Conservation (phyloP, 2,113 vertebrate genomes). For the Addax nasomaculatus region DNA sequence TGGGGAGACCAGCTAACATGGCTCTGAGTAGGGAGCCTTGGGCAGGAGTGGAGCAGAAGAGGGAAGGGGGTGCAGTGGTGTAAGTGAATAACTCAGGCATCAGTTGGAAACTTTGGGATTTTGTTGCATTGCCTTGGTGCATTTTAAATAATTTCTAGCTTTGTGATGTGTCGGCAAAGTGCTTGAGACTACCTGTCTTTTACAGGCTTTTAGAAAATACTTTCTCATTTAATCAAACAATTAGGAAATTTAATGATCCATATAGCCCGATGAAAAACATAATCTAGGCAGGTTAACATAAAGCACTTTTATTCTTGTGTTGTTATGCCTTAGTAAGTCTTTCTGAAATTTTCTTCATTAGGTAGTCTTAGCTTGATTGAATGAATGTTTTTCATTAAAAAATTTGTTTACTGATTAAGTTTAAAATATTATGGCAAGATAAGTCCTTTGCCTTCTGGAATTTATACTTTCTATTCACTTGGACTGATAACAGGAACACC, state of each 20-base stretch:
- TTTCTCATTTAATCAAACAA: background rate
- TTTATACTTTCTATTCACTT: background rate
- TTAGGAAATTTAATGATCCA: background rate
- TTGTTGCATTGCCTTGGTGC: background rate
- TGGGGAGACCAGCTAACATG: background rate
- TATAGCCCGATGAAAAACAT: background rate
- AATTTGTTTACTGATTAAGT: background rate
- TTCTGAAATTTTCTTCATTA: constrained; percentile 1
- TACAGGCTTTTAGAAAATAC: background rate
- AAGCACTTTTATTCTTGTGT: background rate
- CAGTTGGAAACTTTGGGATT: constrained; percentile 20
- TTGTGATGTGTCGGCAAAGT: constrained; percentile 19
- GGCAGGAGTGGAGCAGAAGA: background rate
- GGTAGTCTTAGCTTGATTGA: background rate
- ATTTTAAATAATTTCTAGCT: constrained; percentile 27
- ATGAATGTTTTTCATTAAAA: constrained; percentile 17
- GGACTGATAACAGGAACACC: background rate
- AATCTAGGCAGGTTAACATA: background rate
- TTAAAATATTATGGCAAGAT: background rate
- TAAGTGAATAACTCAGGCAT: background rate
- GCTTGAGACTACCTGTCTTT: background rate
- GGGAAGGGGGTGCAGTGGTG: background rate
- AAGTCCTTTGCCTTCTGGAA: background rate
- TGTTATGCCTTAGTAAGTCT: background rate
- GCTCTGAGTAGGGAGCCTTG: background rate